These are phyloP conservation scores for Bungarus multicinctus DNA, from an alignment of 2,113 vertebrate species.

Conservation along the genomic window DNA sequence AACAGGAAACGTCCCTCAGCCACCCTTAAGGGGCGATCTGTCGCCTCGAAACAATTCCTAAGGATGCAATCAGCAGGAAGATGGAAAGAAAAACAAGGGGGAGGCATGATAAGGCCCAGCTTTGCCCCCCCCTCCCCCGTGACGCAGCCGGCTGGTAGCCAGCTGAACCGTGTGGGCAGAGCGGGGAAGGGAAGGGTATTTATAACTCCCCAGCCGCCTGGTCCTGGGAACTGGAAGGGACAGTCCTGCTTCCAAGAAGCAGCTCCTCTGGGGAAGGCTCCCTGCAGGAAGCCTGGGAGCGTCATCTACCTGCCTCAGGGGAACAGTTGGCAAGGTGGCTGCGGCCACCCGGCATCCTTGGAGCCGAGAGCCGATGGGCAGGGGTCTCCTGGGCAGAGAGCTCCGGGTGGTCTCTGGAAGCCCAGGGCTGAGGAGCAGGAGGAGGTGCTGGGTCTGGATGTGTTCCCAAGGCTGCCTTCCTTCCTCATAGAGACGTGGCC, in stretches of 20 bases:
- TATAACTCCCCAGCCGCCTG: conserved; percentile 1
- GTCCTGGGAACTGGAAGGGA: neutral
- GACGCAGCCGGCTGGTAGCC: neutral
- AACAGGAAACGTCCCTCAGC: conserved; percentile 40
- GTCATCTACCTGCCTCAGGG: neutral
- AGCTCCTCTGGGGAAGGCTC: neutral
- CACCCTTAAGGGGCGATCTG: conserved; percentile 33
- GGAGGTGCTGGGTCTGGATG: neutral
- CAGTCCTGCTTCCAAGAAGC: neutral
- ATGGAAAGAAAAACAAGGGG: conserved; percentile 19
- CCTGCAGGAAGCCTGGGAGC: neutral
- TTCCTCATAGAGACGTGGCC: neutral
- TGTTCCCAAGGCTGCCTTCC: neutral
- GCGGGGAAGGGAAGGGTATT: neutral
- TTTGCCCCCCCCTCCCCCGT: neutral
- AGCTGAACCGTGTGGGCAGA: neutral
- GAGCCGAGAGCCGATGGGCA: neutral
- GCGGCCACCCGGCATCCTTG: neutral
- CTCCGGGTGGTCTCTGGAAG: neutral
- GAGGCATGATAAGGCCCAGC: neutral
- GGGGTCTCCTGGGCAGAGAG: neutral
- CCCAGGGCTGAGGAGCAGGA: neutral
- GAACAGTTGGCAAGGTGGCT: neutral
- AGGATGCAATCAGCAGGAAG: conserved; percentile 42
- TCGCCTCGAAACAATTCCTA: conserved; percentile 22